Evolutionary conservation across 2,113 vertebrate species (phyloP).

Genomic region (Percopsis transmontana): DNA sequence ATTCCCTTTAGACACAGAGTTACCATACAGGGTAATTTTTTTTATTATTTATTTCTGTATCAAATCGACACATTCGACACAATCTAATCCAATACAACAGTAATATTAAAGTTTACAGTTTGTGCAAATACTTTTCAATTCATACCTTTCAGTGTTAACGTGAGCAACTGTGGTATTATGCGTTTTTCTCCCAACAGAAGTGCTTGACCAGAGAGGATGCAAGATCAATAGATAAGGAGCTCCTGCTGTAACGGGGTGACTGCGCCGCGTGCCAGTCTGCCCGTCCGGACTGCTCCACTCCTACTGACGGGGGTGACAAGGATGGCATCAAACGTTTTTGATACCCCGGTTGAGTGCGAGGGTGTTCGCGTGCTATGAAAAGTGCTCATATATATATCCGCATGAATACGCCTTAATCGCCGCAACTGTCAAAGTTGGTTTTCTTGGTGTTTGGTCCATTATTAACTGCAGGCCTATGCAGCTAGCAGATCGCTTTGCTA

Average conservation of each 20-base stretch:
- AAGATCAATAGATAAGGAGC: constrained; percentile 21
- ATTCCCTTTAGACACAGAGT: too few relatives aligned
- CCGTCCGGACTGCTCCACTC: constrained; percentile 52
- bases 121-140: neutral
- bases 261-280: constrained; percentile 54
- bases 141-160: neutral
- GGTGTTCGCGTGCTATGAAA: constrained; percentile 42
- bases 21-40: constrained; percentile 11
- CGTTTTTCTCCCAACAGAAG: neutral
- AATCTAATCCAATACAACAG: neutral
- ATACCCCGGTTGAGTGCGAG: constrained; percentile 30
- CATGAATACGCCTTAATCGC: neutral
- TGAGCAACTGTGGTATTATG: too few relatives aligned
- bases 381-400: constrained; percentile 1
- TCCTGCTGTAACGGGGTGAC: constrained; percentile 34
- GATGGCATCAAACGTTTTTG: constrained; percentile 48
- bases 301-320: constrained; percentile 56
- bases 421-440: neutral
- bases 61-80: neutral
- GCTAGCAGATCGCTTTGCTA: constrained; percentile 75
- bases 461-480: constrained; percentile 49
- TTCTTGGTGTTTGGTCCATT: neutral
- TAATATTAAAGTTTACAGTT: neutral
- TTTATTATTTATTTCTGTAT: neutral
- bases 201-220: neutral